Conservation (phyloP, 2,797 vertebrate species). For the Dryobates pubescens region DNA sequence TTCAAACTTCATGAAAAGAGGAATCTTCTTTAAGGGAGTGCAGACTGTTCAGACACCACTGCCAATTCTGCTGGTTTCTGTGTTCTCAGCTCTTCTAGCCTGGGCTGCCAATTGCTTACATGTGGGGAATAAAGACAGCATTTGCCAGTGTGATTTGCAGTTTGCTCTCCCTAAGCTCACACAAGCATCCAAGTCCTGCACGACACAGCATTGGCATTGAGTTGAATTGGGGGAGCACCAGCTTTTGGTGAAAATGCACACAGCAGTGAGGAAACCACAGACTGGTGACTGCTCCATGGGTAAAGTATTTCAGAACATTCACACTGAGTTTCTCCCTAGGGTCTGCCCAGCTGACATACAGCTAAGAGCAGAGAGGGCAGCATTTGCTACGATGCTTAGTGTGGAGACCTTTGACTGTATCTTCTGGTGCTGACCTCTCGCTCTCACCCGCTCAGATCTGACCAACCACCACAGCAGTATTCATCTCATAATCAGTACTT, state of each 20-base stretch:
- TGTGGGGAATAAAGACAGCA: not conserved
- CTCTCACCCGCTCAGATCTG: not conserved
- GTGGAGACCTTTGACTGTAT: not conserved
- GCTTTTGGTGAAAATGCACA: not conserved
- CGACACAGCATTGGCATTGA: not conserved
- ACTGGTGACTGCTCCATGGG: too few relatives aligned
- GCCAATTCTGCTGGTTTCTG: not conserved
- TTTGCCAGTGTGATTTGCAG: constrained; percentile 1
- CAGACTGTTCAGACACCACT: not conserved
- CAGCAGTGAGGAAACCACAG: not conserved
- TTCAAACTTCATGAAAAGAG: constrained; percentile 2
- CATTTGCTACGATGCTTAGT: not conserved
- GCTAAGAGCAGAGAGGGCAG: not conserved
- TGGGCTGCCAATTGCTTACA: not conserved
- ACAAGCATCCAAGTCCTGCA: not conserved
- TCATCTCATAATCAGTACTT: not conserved
- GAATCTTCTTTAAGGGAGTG: not conserved
- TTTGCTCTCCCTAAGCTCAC: constrained; percentile 8
- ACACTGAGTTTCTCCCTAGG: not conserved
- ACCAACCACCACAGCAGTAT: not conserved
- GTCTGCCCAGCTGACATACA: not conserved
- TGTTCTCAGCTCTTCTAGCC: constrained; percentile 14
- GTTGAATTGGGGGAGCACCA: not conserved
- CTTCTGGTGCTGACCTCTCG: not conserved
- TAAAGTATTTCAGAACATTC: not conserved